These are phyloP conservation scores for Xanthorhoe designata DNA, from an alignment of 2,888 invertebrate species.

Conservation along the genomic window DNA sequence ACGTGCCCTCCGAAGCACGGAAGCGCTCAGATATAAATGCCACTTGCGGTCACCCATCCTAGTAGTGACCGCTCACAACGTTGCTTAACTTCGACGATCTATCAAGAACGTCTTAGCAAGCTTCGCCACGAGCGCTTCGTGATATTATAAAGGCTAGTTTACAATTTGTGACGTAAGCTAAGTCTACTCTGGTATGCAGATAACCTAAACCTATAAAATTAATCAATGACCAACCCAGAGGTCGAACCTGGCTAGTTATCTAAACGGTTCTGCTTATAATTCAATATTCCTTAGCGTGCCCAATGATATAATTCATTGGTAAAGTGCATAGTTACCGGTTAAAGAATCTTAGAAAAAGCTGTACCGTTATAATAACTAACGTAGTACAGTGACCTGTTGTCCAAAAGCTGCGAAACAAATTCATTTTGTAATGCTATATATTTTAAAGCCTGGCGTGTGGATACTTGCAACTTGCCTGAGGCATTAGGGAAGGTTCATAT, in stretches of 20 bases:
- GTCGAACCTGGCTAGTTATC: constrained; percentile 20
- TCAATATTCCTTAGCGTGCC: constrained; percentile 20
- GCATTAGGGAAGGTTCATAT: no score
- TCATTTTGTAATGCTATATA: background rate
- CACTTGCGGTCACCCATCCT: no score
- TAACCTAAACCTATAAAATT: background rate
- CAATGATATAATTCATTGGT: constrained; percentile 23
- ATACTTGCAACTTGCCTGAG: no score
- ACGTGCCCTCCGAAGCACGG: no score
- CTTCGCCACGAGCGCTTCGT: no score
- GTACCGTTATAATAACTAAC: background rate
- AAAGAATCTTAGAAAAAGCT: background rate
- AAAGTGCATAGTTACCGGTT: constrained; percentile 13
- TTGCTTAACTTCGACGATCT: no score
- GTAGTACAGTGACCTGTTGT: background rate
- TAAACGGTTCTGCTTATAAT: constrained; percentile 27
- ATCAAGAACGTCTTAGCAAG: no score
- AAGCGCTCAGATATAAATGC: no score
- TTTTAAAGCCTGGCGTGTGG: no score
- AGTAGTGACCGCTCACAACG: no score
- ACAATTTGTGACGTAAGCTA: background rate
- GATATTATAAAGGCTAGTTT: background rate
- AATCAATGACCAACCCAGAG: constrained; percentile 12
- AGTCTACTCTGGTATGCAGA: background rate
- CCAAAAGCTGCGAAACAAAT: background rate